Evolutionary conservation across 2,888 invertebrate species (phyloP).

Genomic region (Sphecodes monilicornis): DNA sequence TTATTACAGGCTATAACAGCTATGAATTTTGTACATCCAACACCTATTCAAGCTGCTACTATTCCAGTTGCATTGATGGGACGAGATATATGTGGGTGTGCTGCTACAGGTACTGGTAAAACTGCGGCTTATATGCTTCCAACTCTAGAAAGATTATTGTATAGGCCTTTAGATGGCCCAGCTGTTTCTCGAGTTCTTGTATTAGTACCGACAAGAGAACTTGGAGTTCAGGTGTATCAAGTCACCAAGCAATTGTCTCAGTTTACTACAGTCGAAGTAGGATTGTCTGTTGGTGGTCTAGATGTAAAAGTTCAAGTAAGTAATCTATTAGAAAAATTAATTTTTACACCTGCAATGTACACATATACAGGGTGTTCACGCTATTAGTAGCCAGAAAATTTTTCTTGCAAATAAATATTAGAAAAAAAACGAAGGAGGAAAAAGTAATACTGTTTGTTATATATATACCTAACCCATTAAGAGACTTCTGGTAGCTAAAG

Average conservation of each 20-base stretch:
- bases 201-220: constrained; percentile 97
- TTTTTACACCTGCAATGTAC: background rate
- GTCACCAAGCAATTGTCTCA: constrained; percentile 96
- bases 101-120: constrained; percentile 99
- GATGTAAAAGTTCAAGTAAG: constrained; percentile 90
- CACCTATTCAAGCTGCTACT: constrained; percentile 98
- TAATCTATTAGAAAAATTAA: constrained; percentile 45
- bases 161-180: constrained; percentile 90
- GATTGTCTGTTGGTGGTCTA: constrained; percentile 94
- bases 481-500: background rate
- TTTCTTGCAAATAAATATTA: too few relatives aligned
- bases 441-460: too few relatives aligned
- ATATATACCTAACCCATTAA: too few relatives aligned
- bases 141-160: constrained; percentile 96
- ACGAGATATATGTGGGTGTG: constrained; percentile 98
- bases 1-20: constrained; percentile 90
- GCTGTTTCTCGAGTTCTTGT: constrained; percentile 94
- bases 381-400: too few relatives aligned
- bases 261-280: constrained; percentile 92
- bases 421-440: too few relatives aligned
- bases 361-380: too few relatives aligned
- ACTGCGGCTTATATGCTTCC: constrained; percentile 99
- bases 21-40: constrained; percentile 96
- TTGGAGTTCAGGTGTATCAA: constrained; percentile 99
- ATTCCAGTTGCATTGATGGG: constrained; percentile 97